Evolutionary conservation across 2,888 invertebrate species (phyloP), one percentile per base, ranked within the genome.

Genomic region (Sesamia inferens): DNA sequence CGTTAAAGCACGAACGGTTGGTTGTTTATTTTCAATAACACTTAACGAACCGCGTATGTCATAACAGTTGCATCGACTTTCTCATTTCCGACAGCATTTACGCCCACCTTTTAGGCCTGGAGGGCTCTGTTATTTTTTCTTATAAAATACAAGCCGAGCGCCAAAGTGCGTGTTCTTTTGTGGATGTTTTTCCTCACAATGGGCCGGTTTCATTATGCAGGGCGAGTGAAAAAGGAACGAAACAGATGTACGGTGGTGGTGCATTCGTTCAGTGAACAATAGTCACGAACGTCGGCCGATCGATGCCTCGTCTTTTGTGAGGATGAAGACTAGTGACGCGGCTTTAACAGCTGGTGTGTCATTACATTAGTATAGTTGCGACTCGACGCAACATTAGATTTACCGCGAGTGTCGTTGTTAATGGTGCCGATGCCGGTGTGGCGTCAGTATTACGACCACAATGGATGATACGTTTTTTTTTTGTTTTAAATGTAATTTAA

Each of bases 51-150:
- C 91, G 91, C 94, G 95, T 94, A 93, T 94, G 94, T 94, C 94
- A 95, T 95, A 95, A 95, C 95, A 95, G 94, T 95, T 95, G 95
- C 93, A 92, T 91, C 92, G 92, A 92, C 93, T 94, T 95, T 94
- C 94, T 92, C 93, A 91, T 94, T 94, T 94, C 95, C 94, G 94
- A 94, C 93, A 91, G 86, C 87, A 88, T 87, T 89, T 88, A 93
- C 95, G 94, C 95, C 95, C 94, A 95, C 94, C 92, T 91, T 93
- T 94, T 92, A 93, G 91, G 88, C 92, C 88, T 90, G 85, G 87
- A 78, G 87, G 92, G 92, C 90, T 89, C 90, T 92, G 92, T 94
- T 95, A 93, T 95, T 94, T 94, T 94, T 94, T 95, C 93, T 93
- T 92, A 92, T 91, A 93, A 93, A 94, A 94, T 92, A 92, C 92